Conservation (phyloP, 2,113 vertebrate species). For the Polypterus bichir region DNA sequence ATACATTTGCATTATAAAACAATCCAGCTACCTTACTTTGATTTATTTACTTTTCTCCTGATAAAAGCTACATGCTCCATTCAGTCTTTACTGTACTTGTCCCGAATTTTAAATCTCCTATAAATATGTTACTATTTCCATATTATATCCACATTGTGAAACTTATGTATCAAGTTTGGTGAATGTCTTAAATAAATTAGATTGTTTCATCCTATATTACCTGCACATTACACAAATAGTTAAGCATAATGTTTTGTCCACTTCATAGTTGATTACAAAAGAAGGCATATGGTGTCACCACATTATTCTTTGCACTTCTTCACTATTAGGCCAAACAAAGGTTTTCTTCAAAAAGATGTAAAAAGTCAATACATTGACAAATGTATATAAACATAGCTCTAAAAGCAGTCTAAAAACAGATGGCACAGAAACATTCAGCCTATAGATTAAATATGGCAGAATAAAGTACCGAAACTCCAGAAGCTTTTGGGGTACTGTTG, state of each 20-base stretch:
- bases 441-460: slow-evolving; percentile 82
- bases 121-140: too few relatives aligned
- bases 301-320: slow-evolving; percentile 84
- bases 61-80: too few relatives aligned
- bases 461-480: slow-evolving; percentile 95
- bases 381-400: slow-evolving; percentile 65
- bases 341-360: slow-evolving; percentile 75
- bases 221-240: neutral
- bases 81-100: too few relatives aligned
- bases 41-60: too few relatives aligned
- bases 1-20: too few relatives aligned
- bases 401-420: slow-evolving; percentile 56
- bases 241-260: neutral
- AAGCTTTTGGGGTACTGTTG: slow-evolving; percentile 80
- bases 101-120: too few relatives aligned
- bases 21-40: too few relatives aligned
- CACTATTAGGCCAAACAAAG: slow-evolving; percentile 73
- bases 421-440: slow-evolving; percentile 71
- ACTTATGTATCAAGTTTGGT: too few relatives aligned
- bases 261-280: neutral
- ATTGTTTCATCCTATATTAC: neutral
- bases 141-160: too few relatives aligned
- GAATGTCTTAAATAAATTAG: neutral
- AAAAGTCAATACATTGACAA: slow-evolving; percentile 67
- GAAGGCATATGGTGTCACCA: slow-evolving; percentile 52